Base-by-base conservation (phyloP, 2,888 invertebrate genomes). In the Criorhina ranunculi region DNA sequence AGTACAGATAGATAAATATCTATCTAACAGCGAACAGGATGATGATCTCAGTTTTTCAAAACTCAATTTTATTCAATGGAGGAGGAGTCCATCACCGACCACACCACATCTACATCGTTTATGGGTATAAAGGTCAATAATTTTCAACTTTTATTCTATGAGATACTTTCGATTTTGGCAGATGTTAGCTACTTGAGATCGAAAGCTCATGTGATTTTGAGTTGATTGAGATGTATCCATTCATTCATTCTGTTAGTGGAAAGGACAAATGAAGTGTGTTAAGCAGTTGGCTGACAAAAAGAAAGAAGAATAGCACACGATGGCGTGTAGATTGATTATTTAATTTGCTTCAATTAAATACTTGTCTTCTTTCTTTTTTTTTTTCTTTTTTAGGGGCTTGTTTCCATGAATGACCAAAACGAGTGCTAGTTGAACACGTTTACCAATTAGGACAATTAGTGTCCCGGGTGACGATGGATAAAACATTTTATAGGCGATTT, bases 41-140 rank as follows among this genome's bases (percentile, higher is more conserved):
- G 60, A 44, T 60, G 60, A 62, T 62, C 37, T 64, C 49, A 49
- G 49, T 51, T 49, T 24, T 19, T 2, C 37, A 19, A 40, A 59
- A 59, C 17, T 35, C 37, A 0, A 29, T 29, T 44, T 1, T 12
- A 49, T 49, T 33, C 7, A n/a, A 31, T 31, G 9, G 44, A 7
- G 46, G n/a, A 5, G 17, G 35, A n/a, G 24, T 6, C 8, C 17
- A 49, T 35, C 12, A 49, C 31, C 46, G n/a, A n/a, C n/a, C n/a
- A n/a, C n/a, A n/a, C n/a, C n/a, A n/a, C 17, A 4, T 4, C 24
- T 24, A 4, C 31, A 33, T 59, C 24, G 9, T 5, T 40, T 42
- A 4, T 3, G 59, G 42, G 12, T 24, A 1, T 6, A 57, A 44
- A 19, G 17, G 17, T 46, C 46, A 19, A 46, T 11, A 17, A 17